Evolutionary conservation across 2,888 invertebrate species (phyloP).

Genomic region (Morpho achilles): DNA sequence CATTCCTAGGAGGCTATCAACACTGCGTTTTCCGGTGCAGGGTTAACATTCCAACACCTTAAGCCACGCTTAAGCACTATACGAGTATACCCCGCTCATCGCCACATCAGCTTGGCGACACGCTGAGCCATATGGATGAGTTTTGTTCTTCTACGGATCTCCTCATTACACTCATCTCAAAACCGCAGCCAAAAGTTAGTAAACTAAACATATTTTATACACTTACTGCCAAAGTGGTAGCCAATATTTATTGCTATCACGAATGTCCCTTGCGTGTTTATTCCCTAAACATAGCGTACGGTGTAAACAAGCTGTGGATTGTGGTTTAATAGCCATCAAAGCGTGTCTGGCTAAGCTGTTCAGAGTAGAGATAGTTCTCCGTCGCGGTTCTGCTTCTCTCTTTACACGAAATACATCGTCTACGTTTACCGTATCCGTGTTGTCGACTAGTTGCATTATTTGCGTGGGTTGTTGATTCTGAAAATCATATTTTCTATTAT

Average conservation of each 20-base stretch:
- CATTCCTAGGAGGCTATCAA: no score
- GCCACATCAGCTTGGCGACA: no score
- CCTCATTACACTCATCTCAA: no score
- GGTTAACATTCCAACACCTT: no score
- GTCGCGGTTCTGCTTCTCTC: conserved; percentile 46
- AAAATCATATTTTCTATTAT: background rate
- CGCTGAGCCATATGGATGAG: no score
- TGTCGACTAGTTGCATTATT: conserved; percentile 70
- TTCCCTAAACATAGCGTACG: conserved; percentile 84
- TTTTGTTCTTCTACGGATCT: no score
- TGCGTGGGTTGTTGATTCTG: conserved; percentile 60
- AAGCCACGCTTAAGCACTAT: no score
- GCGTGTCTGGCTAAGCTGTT: conserved; percentile 78
- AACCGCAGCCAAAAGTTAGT: no score
- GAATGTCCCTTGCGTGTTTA: conserved; percentile 76
- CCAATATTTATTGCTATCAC: conserved; percentile 81
- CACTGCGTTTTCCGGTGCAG: no score
- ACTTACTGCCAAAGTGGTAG: conserved; percentile 87
- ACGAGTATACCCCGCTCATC: no score
- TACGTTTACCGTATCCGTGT: conserved; percentile 54
- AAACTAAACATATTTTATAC: background rate
- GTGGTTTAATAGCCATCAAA: conserved; percentile 71
- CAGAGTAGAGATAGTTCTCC: conserved; percentile 56
- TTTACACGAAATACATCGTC: conserved; percentile 68
- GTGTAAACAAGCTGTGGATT: conserved; percentile 80